A percentile compares a stretch with the other conserved stretches of the same genome.
Evolutionary conservation across 1,140 invertebrate genomes (phyloP).

Genomic region (Harpegnathos saltator): DNA sequence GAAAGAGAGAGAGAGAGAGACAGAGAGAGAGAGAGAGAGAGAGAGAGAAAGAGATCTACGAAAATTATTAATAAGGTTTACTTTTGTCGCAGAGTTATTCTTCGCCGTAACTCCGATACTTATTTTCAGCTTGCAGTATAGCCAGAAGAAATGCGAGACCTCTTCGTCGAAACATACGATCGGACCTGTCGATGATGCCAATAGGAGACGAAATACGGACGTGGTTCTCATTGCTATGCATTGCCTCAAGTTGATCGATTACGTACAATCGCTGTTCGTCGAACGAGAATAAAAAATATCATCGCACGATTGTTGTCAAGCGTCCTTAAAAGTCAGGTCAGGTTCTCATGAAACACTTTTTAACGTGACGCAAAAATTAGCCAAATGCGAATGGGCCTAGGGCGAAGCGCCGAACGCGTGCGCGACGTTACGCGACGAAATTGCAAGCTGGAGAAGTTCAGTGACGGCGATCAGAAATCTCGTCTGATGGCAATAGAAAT

Average conservation of each 20-base stretch:
- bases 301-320: background rate
- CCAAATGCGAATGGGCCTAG: background rate
- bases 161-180: background rate
- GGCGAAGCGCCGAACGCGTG: too few relatives aligned
- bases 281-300: background rate
- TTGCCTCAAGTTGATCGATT: constrained; percentile 37
- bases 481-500: constrained; percentile 62
- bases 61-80: too few relatives aligned
- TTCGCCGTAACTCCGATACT: background rate
- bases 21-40: too few relatives aligned
- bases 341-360: too few relatives aligned
- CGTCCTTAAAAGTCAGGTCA: too few relatives aligned
- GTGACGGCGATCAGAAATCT: background rate
- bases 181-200: constrained; percentile 1
- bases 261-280: constrained; percentile 21
- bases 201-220: background rate
- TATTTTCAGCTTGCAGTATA: background rate
- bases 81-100: background rate
- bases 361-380: too few relatives aligned
- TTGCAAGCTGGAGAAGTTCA: background rate
- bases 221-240: background rate
- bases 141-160: background rate
- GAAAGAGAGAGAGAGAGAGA: too few relatives aligned
- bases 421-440: background rate
- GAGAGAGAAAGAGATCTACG: too few relatives aligned